Evolutionary conservation across 2,113 vertebrate species (phyloP), one percentile per base, ranked within the genome.

Genomic region (Henicopernis longicauda): DNA sequence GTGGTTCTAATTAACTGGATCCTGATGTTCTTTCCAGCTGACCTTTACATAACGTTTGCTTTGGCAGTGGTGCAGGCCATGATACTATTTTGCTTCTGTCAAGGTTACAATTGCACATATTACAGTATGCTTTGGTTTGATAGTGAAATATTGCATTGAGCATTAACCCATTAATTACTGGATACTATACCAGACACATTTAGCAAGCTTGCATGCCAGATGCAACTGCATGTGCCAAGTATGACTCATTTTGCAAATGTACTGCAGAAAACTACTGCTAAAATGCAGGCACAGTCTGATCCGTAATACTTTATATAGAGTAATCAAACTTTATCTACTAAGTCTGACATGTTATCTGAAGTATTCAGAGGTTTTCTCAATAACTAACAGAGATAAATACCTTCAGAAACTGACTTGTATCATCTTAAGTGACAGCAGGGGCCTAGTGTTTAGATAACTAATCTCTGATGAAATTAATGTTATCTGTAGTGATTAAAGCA

Each of bases 31-130:
- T 47, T 88, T 91, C 93, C 96, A 83, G 54, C 92, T 97, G 96
- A 94, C 96, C 96, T 95, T 72, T 29, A 16, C 49, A 8, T 76
- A 77, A 84, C n/a, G 10, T 97, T 97, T 95, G 91, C 92, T 96
- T 96, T 97, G 97, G 96, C 95, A 82, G 26, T 20, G 76, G 23
- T 91, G 61, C 34, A 74, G 77, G 16, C 92, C 32, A 4, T 36
- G 73, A 70, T 65, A 21, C 87, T 73, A 13, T 66, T 94, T 92
- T 92, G 93, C 91, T 92, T 87, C 89, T 97, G 83, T 89, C 92
- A 70, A n/a, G 82, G 91, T 77, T 92, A 44, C 74, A 92, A 5
- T n/a, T 95, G 94, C 92, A 73, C 45, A 12, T 83, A 67, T 63
- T 92, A 66, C 86, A 91, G 67, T 45, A 10, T 74, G 72, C 16